These are phyloP conservation scores for Pseudococcus jackbeardsleyi DNA, from an alignment of 2,888 invertebrate genomes.

Conservation along the genomic window DNA sequence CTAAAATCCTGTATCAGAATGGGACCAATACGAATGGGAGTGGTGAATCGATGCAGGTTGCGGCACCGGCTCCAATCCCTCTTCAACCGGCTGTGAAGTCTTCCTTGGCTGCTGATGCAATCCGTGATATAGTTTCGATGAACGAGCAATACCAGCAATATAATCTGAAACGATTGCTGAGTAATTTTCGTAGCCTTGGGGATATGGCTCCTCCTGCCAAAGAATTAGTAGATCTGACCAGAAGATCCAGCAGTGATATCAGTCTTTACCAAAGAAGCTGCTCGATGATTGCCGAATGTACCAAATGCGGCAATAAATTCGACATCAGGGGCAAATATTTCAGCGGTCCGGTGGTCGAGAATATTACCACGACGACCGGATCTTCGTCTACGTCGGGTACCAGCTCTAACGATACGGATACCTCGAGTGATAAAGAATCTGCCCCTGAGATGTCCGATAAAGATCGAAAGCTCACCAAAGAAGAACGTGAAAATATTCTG, in stretches of 20 bases:
- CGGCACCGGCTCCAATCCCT: background rate
- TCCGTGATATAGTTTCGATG: conserved; percentile 27
- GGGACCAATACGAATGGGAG: background rate
- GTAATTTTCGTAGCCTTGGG: background rate
- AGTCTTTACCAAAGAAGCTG: conserved; percentile 34
- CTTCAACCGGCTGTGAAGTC: conserved; percentile 7
- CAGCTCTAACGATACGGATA: background rate
- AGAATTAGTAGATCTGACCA: background rate
- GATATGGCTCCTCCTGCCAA: conserved; percentile 18
- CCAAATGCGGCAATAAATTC: conserved; percentile 60
- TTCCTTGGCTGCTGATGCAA: background rate
- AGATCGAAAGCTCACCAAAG: conserved; percentile 66
- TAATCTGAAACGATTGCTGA: conserved; percentile 16
- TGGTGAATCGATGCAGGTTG: background rate
- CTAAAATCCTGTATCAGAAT: conserved; percentile 43
- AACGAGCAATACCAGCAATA: conserved; percentile 56
- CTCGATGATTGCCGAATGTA: conserved; percentile 55
- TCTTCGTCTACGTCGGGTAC: background rate
- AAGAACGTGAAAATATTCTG: conserved; percentile 68
- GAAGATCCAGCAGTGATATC: conserved; percentile 56
- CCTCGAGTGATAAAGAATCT: conserved; percentile 11
- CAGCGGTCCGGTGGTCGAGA: conserved; percentile 16
- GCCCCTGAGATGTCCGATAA: conserved; percentile 21
- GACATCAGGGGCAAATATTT: conserved; percentile 52
- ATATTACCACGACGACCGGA: conserved; percentile 7